phyloP scores from a whole-genome alignment of 2,797 vertebrate species.

The Peromyscus melanophrys region DNA sequence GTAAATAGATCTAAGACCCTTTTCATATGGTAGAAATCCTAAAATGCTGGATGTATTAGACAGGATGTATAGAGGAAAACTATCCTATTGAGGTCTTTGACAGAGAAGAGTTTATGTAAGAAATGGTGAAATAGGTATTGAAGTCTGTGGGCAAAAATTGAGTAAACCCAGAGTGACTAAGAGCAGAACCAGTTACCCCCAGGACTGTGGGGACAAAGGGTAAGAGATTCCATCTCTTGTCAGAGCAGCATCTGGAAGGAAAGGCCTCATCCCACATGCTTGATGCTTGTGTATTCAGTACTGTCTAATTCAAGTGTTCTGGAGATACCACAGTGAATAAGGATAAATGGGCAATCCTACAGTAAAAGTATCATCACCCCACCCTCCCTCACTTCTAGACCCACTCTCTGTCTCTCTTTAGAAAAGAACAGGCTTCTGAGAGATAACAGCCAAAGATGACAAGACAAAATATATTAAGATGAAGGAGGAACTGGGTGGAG shows the following conservation, averaged over 20 bases:
- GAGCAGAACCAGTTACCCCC: not conserved
- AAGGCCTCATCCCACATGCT: not conserved
- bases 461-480: not conserved
- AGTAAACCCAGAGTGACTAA: not conserved
- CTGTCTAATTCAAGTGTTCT: not conserved
- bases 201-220: not conserved
- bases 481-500: not conserved
- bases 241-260: not conserved
- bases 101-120: not conserved
- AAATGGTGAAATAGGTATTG: not conserved
- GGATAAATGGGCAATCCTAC: not conserved
- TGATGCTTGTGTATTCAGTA: not conserved
- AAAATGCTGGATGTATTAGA: not conserved
- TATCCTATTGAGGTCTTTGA: not conserved
- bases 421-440: not conserved
- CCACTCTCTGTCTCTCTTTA: not conserved
- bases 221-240: not conserved
- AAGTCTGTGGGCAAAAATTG: not conserved
- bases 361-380: not conserved
- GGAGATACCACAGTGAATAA: not conserved
- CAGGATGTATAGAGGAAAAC: not conserved
- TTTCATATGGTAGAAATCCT: not conserved
- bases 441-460: not conserved
- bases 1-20: not conserved
- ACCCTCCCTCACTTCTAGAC: too few species aligned